Conservation (phyloP, 2,797 vertebrate species). For the Catostomus latipinnis region DNA sequence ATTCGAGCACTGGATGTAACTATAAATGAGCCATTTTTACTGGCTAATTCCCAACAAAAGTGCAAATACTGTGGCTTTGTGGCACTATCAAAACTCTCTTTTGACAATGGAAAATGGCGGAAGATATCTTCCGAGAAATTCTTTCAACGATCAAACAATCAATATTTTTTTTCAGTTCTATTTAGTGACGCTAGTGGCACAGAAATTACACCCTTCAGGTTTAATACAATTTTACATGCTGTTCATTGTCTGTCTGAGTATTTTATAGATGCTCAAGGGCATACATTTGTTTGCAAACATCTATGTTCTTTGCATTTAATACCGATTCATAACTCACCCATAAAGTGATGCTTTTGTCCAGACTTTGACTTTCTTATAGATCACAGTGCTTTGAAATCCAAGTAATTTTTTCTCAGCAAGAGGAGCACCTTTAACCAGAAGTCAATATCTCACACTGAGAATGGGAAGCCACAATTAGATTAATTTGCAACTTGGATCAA, state of each 20-base stretch:
- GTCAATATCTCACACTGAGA: constrained; percentile 81
- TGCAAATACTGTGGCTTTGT: too few relatives aligned
- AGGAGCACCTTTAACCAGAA: constrained; percentile 83
- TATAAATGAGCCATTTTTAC: too few relatives aligned
- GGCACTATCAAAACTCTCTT: too few relatives aligned
- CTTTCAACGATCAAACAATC: too few relatives aligned
- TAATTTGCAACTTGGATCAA: constrained; percentile 83
- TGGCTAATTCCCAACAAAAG: too few relatives aligned
- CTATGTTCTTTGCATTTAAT: constrained; percentile 1
- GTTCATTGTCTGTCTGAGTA: constrained; percentile 11
- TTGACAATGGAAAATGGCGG: too few relatives aligned
- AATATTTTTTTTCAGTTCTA: too few relatives aligned
- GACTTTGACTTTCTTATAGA: constrained; percentile 44
- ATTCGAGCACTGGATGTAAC: too few relatives aligned
- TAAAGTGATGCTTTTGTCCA: background rate
- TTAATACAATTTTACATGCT: constrained; percentile 10
- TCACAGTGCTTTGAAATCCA: constrained; percentile 73
- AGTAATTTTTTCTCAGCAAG: constrained; percentile 77
- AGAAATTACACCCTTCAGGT: background rate
- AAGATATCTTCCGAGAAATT: too few relatives aligned
- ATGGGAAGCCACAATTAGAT: constrained; percentile 83
- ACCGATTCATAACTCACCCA: background rate
- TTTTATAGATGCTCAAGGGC: constrained; percentile 4
- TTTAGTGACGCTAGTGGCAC: too few relatives aligned
- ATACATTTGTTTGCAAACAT: background rate